These are phyloP conservation scores for Pristionchus mayeri DNA, from an alignment of 2,888 invertebrate genomes.

Conservation along the genomic window DNA sequence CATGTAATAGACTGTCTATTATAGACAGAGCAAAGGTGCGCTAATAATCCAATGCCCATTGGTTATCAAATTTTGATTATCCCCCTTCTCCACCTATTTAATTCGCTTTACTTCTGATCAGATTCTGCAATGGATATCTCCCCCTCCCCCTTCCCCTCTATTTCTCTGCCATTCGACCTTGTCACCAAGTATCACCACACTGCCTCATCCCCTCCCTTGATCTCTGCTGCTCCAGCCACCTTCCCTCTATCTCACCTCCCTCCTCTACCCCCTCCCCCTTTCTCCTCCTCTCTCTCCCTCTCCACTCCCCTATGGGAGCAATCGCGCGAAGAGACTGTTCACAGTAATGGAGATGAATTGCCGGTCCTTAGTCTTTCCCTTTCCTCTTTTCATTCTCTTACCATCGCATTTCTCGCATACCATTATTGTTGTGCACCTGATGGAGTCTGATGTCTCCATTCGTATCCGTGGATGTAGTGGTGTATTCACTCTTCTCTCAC, in stretches of 20 bases:
- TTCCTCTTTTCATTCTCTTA: not conserved
- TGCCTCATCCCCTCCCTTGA: conserved; percentile 32
- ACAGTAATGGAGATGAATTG: conserved; percentile 38
- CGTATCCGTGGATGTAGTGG: not conserved
- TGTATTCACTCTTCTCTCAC: not conserved
- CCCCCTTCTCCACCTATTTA: not conserved
- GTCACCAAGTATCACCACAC: conserved; percentile 46
- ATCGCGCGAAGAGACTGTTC: conserved; percentile 36
- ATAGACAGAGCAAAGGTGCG: not conserved
- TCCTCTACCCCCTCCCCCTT: not conserved
- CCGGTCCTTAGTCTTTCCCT: not conserved
- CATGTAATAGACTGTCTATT: not conserved
- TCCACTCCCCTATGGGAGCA: not conserved
- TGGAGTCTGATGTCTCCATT: not conserved
- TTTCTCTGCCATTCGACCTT: conserved; percentile 43
- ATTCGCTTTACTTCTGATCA: not conserved
- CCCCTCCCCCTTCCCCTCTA: not conserved
- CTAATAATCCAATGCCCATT: not conserved
- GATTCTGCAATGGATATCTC: not conserved
- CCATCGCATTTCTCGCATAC: not conserved
- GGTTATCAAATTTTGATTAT: not conserved
- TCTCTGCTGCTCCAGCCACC: not conserved
- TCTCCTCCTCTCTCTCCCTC: not conserved
- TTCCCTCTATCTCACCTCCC: not conserved
- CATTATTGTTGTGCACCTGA: not conserved